Evolutionary conservation across 1,140 invertebrate genomes (phyloP), one percentile per base, ranked within the genome.

Genomic region (Vanessa atalanta): DNA sequence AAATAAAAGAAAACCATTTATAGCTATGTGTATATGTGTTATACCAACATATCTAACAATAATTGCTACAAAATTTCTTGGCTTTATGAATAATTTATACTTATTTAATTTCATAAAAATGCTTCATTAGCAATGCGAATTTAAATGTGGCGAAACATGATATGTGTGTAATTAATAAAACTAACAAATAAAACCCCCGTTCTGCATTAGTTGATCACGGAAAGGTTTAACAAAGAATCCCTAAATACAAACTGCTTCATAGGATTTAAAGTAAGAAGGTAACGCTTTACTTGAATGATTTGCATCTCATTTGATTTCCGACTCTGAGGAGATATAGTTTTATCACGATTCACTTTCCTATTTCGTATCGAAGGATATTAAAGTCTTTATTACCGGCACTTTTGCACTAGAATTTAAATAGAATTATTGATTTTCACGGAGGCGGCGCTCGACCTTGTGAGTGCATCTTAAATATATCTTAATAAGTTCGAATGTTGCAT

Each of bases 41-140:
- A 43, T 43, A 43, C 6, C 37, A 43, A 43, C 6, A 31, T 31
- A 2, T 31, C 53, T 16, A 57, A 20, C 53, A 20, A 31, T 31
- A 31, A 23, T 23, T 53, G 50, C 4, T n/a, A n/a, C 6, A 11
- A 20, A 23, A 57, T 26, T 57, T 57, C 53, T 13, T 57, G 53
- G 16, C 53, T 9, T n/a, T 23, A n/a, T 60, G 13, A n/a, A 55
- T 53, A 55, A 55, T 16, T 20, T 20, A 55, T 55, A 20, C n/a
- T 20, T 16, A n/a, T 5, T 20, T 20, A 20, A 16, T 20, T 20
- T 11, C 15, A 55, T 16, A 23, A 55, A n/a, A 20, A 20, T 23
- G n/a, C 13, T 14, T 20, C 9, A 55, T 55, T 55, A 55, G 57
- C 57, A 14, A 37, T 61, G 57, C 57, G 57, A 61, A 61, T 61